Percentiles rank a stretch among this genome's conserved stretches.
phyloP scores from a whole-genome alignment of 1,140 invertebrate species.

The Micrasema minimum region DNA sequence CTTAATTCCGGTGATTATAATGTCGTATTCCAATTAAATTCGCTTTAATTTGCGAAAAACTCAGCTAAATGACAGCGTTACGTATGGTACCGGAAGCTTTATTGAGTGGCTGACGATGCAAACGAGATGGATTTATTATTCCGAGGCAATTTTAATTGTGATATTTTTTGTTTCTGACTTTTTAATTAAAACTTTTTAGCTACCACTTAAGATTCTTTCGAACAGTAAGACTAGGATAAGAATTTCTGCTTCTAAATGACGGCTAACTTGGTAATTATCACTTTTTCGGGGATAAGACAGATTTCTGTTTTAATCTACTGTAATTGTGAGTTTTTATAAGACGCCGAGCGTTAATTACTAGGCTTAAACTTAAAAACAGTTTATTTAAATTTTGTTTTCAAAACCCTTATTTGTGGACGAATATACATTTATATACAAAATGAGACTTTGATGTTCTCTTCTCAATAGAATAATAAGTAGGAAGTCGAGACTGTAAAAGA shows the following conservation, averaged over 20 bases:
- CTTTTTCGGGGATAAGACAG: background rate
- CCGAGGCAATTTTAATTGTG: constrained; percentile 26
- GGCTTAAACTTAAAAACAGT: too few relatives aligned
- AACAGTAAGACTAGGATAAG: constrained; percentile 6
- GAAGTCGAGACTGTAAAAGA: too few relatives aligned
- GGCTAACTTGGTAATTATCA: background rate
- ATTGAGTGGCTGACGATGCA: too few relatives aligned
- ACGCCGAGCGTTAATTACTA: too few relatives aligned
- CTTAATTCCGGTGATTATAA: constrained; percentile 24
- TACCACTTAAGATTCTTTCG: constrained; percentile 1
- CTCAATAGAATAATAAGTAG: too few relatives aligned
- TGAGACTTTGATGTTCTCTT: too few relatives aligned
- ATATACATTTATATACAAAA: too few relatives aligned
- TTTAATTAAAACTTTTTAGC: constrained; percentile 32
- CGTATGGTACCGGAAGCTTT: too few relatives aligned
- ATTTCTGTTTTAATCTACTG: too few relatives aligned
- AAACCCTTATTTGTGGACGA: too few relatives aligned
- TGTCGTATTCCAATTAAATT: constrained; percentile 24
- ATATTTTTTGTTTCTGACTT: constrained; percentile 26
- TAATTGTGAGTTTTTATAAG: too few relatives aligned
- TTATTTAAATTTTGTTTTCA: too few relatives aligned
- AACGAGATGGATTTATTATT: constrained; percentile 23
- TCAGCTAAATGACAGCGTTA: background rate
- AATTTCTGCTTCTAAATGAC: background rate
- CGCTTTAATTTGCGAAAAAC: constrained; percentile 18